These are phyloP conservation scores for Poecile atricapillus DNA, from an alignment of 2,113 vertebrate genomes.

Conservation along the genomic window DNA sequence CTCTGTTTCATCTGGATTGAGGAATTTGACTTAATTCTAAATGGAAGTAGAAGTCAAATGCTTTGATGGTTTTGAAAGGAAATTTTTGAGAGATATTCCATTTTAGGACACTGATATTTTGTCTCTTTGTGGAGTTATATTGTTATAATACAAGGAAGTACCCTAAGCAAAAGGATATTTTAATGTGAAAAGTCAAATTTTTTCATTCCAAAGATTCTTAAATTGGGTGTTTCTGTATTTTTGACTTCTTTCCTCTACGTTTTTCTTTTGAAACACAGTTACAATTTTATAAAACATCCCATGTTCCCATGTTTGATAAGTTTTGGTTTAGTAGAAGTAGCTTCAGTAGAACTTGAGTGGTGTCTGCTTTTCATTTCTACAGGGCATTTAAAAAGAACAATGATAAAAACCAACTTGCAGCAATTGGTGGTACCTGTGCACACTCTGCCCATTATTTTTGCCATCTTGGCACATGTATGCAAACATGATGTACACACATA, in stretches of 20 bases:
- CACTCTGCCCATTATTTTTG: neutral
- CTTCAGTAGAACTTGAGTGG: neutral
- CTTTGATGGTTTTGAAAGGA: neutral
- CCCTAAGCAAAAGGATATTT: neutral
- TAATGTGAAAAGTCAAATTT: neutral
- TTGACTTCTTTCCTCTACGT: rapidly evolving
- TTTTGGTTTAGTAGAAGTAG: neutral
- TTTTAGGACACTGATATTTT: neutral
- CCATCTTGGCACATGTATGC: neutral
- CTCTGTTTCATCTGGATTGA: neutral
- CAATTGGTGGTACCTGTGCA: neutral
- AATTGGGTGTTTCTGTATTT: neutral
- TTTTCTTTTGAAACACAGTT: neutral
- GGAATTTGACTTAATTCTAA: neutral
- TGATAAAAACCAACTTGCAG: neutral
- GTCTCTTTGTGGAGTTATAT: neutral
- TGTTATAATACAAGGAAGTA: neutral
- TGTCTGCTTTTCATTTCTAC: neutral
- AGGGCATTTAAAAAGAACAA: neutral
- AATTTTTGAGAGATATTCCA: neutral
- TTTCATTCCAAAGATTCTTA: neutral
- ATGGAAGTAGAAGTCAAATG: neutral
- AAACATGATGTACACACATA: rapidly evolving
- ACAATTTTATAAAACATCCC: neutral
- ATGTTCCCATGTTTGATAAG: neutral